A percentile compares a stretch with the other conserved stretches of the same genome.
Conservation (phyloP, 2,888 invertebrate genomes). For the Seira ritae region DNA sequence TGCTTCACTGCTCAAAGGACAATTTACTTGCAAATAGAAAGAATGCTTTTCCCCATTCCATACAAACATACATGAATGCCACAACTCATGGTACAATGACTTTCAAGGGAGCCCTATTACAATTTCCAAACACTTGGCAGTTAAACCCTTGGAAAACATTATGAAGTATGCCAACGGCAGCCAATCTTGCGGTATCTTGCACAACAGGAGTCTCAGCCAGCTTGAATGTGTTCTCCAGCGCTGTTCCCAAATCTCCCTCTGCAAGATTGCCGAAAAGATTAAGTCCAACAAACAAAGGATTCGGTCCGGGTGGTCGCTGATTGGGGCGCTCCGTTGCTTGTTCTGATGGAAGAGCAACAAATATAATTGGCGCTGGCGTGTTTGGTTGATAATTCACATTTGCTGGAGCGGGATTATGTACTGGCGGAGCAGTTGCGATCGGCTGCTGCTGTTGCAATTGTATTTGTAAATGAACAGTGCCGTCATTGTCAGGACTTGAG, state of each 20-base stretch:
- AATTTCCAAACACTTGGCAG: conserved; percentile 28
- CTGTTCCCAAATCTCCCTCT: conserved; percentile 33
- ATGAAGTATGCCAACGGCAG: conserved; percentile 27
- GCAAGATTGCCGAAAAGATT: conserved; percentile 31
- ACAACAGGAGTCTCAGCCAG: conserved; percentile 26
- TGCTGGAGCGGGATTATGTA: neutral
- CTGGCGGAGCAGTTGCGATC: neutral
- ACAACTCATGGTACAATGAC: conserved; percentile 9
- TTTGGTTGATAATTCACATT: neutral
- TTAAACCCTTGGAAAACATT: conserved; percentile 34
- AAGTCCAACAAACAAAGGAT: neutral
- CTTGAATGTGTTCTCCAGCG: conserved; percentile 41
- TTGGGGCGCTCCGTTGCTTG: neutral
- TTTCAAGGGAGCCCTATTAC: conserved; percentile 22
- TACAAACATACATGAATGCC: neutral
- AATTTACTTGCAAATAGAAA: no score
- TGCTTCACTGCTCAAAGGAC: no score
- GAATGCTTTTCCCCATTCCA: neutral
- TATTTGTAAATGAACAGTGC: neutral
- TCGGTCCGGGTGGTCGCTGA: neutral
- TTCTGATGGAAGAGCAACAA: neutral
- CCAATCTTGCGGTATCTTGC: conserved; percentile 38
- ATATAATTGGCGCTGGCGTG: neutral
- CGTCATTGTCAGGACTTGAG: neutral
- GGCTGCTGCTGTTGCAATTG: neutral